Base-by-base conservation (phyloP, 2,888 invertebrate genomes). In the Ceramica pisi region DNA sequence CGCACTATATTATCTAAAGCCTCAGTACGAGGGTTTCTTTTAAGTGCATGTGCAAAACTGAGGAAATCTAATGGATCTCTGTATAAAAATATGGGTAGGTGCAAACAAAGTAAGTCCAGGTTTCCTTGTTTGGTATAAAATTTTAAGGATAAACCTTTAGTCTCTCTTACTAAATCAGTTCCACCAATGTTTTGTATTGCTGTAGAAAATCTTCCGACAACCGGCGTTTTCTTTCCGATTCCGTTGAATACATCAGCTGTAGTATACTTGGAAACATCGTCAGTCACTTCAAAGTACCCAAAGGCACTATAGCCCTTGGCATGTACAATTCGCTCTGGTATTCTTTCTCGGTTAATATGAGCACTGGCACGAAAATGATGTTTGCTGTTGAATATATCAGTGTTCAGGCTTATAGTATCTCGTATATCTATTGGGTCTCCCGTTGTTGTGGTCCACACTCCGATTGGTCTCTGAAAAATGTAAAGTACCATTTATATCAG, bases 311-410 rank as follows among this genome's bases (percentile, higher is more conserved):
- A 98, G 76, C 99, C 99, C 94, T 99, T 99, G 2, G 99, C 98
- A 91, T 99, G 98, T 0, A 98, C 98, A 0, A 98, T 98, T 82
- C 99, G 96, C 90, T 99, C 99, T 0, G 99, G 99, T 86, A 99
- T 98, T 67, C 99, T 96, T 98, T 90, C 88, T 23, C 80, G 98
- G 38, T 98, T 95, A 85, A 97, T 97, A 88, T 98, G 98, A 88
- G 97, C 97, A 84, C 98, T 98, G 12, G 98, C 78, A 70, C 97
- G 97, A 46, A 83, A 97, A 66, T 87, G 82, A 23, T 89, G 51
- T 74, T 79, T 78, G 46, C 60, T 89, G 7, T 77, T 78, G n/a
- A 90, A 82, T 44, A 88, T 65, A 35, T 90, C 87, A 10, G 84
- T 79, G 44, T 91, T 91, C 0, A 90, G 31, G 9, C 82, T 74